Base-by-base conservation (phyloP, 2,888 invertebrate genomes). In the Pammene fasciana region DNA sequence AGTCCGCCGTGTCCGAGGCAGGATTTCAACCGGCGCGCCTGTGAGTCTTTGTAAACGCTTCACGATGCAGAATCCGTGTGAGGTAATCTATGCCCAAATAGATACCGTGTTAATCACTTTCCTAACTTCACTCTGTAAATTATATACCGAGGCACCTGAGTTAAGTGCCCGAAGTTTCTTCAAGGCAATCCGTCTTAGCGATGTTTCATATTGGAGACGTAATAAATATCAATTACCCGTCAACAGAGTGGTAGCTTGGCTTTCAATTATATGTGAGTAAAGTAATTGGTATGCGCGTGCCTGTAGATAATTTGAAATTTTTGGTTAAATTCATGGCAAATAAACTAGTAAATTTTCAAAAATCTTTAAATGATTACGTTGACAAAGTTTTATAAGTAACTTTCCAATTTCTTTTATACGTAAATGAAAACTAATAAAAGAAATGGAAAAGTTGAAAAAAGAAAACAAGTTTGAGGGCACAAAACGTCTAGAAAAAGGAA, bases 91-190 rank as follows among this genome's bases (percentile, higher is more conserved):
- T 54, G 46, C n/a, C 7, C 41, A 41, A 18, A 57, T 57, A 59
- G 68, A 68, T 62, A 56, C 64, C n/a, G 46, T 60, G 60, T 65
- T 70, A 70, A 65, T 65, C 46, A 70, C 70, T 65, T 65, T 45
- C 54, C 46, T 41, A 70, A 57, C 65, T 60, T 68, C 38, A 59
- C 34, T 34, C 38, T 48, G 59, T 70, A 46, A 60, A 65, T 65
- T 60, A 68, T 54, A 68, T 41, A 65, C 36, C 13, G 36, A 64
- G 62, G 65, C 56, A 62, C 68, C 68, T 68, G 64, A 60, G 54
- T 65, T 55, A 54, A 65, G 64, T 55, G 54, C 54, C 60, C 65
- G 18, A 70, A 70, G 70, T 70, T 70, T 55, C 60, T 70, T 60
- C 60, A 59, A 65, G 55, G 65, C 52, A 60, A 65, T 70, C 70